Evolutionary conservation across 2,888 invertebrate species (phyloP).

Genomic region (Iphiclides podalirius): DNA sequence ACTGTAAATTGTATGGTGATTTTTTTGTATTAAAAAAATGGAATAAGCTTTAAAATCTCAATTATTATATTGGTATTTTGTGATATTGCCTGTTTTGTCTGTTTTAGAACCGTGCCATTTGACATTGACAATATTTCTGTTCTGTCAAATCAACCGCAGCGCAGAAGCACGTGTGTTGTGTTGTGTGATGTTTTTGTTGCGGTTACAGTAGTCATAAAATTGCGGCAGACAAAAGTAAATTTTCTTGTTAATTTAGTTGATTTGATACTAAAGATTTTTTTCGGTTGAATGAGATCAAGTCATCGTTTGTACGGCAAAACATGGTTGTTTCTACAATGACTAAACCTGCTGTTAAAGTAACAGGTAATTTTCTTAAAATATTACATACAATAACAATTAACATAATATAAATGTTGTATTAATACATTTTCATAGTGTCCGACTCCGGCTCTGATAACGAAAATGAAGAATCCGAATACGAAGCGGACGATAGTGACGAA

Average conservation of each 20-base stretch:
- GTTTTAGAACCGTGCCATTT: too few species aligned
- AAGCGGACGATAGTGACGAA: slow-evolving; percentile 34
- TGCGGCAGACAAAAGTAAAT: too few species aligned
- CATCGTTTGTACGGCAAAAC: neutral
- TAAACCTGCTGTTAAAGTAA: slow-evolving; percentile 55
- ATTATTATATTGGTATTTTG: too few species aligned
- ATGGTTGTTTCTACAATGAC: slow-evolving; percentile 52
- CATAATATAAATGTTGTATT: slow-evolving; percentile 9
- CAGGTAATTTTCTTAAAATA: slow-evolving; percentile 42
- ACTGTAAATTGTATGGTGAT: too few species aligned
- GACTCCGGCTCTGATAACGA: slow-evolving; percentile 51
- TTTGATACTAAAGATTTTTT: neutral
- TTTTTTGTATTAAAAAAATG: too few species aligned
- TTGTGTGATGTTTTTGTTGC: too few species aligned
- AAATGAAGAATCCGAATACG: slow-evolving; percentile 47
- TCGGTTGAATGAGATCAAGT: neutral
- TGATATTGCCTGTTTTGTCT: too few species aligned
- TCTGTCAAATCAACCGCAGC: too few species aligned
- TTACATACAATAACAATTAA: neutral
- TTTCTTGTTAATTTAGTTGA: neutral
- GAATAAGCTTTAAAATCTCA: too few species aligned
- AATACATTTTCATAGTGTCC: slow-evolving; percentile 39
- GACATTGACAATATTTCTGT: too few species aligned
- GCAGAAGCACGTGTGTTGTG: too few species aligned
- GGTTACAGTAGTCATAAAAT: too few species aligned